These are phyloP conservation scores for Lithophane socia DNA, from an alignment of 2,888 invertebrate genomes.

Conservation along the genomic window DNA sequence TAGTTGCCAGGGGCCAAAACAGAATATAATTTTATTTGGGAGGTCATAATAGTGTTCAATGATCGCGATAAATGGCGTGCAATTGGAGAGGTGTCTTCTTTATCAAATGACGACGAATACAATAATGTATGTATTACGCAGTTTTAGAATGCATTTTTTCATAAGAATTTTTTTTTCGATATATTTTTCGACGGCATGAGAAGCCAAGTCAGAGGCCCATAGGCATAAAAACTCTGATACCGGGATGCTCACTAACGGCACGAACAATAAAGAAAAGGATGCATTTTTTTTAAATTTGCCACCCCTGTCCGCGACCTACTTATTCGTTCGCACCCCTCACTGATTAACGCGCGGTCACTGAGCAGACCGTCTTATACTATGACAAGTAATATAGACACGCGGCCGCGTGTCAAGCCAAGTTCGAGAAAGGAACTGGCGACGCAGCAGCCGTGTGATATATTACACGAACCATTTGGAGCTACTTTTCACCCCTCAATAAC, in stretches of 20 bases:
- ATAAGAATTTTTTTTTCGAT: no score
- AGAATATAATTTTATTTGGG: background rate
- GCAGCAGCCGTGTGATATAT: no score
- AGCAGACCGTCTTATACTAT: slow-evolving; percentile 20
- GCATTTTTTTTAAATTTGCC: background rate
- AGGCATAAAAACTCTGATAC: no score
- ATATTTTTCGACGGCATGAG: no score
- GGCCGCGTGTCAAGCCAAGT: no score
- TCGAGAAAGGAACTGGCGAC: no score
- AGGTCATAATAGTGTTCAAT: background rate
- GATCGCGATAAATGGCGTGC: background rate
- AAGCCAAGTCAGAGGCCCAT: no score
- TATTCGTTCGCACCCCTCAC: slow-evolving; percentile 37
- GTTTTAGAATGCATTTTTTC: background rate
- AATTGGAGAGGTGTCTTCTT: background rate
- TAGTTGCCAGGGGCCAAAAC: background rate
- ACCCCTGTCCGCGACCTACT: slow-evolving; percentile 51
- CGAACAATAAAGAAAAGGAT: no score
- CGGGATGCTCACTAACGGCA: no score
- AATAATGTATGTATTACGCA: background rate
- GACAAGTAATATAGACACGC: slow-evolving; percentile 5
- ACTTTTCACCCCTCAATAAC: no score
- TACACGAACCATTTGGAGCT: no score
- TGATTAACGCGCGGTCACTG: slow-evolving; percentile 40
- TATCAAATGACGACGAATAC: background rate